Base-by-base conservation (phyloP, 2,113 vertebrate species). In the Gobius niger region DNA sequence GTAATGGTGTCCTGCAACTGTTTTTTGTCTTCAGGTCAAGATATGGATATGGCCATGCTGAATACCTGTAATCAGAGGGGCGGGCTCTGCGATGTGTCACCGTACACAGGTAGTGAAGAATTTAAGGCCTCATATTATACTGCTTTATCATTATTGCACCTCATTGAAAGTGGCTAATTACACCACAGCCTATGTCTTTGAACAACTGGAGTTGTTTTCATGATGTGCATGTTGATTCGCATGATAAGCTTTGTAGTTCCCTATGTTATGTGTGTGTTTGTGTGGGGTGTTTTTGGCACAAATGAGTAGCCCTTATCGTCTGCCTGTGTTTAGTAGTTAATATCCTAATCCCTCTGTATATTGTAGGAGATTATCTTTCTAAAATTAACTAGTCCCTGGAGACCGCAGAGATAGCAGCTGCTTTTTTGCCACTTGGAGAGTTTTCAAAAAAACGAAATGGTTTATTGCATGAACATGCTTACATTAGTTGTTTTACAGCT, bases 301-400 rank as follows among this genome's bases (percentile, higher is more conserved):
- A 64, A 40, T 51, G 74, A 77, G 50, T 54, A 63, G 75, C 51
- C 12, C 54, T 88, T 85, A 88, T 84, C 81, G 9, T 68, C 75
- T 80, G 69, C 67, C 67, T 73, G 76, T 85, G 68, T 68, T 73
- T 73, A 70, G 75, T 80, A 75, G 85, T 87, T 85, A 87, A 85
- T 63, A 70, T 87, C 70, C 86, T 88, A 91, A 91, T 90, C 90
- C 86, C 85, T 80, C 78, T 63, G 75, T 85, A 90, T 89, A 91
- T 86, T 89, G 89, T 63, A 66, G 86, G 73, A 91, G 90, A 91
- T 91, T 91, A 91, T 91, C 84, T 85, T 91, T 91, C 89, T 91
- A 91, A 91, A 90, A 88, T 91, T 88, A 91, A 90, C 88, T 81
- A 87, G 83, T 67, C 84, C 85, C 85, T 83, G 80, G 86, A 88